These are phyloP conservation scores for Pogona vitticeps DNA, from an alignment of 2,113 vertebrate genomes.

Conservation along the genomic window DNA sequence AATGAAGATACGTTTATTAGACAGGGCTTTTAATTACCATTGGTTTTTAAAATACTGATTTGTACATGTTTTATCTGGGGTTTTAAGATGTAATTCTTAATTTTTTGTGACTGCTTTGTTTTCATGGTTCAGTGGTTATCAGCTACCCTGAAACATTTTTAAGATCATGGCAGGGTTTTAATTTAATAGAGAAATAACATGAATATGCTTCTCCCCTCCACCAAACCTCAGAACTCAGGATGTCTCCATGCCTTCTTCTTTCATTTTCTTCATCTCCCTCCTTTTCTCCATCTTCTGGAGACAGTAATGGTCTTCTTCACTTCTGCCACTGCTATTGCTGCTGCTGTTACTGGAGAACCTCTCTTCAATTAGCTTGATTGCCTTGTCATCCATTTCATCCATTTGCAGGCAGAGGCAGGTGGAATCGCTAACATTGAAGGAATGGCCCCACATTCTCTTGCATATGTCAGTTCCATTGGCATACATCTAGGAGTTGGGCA, in stretches of 20 bases:
- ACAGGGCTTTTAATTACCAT: neutral
- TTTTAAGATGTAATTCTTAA: neutral
- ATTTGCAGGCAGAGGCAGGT: conserved; percentile 75
- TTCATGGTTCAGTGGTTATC: neutral
- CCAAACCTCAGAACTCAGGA: conserved; percentile 32
- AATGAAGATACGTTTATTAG: neutral
- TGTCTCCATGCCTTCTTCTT: conserved; percentile 37
- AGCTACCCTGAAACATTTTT: neutral
- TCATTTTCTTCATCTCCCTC: conserved; percentile 12
- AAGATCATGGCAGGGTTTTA: too few species aligned
- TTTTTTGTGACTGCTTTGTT: neutral
- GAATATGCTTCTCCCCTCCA: neutral
- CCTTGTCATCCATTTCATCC: conserved; percentile 62
- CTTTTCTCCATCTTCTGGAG: conserved; percentile 45
- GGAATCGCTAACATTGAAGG: conserved; percentile 67
- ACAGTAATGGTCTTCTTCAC: conserved; percentile 53
- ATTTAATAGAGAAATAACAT: neutral
- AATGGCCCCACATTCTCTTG: conserved; percentile 72
- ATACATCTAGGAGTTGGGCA: conserved; percentile 66
- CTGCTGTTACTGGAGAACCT: conserved; percentile 49
- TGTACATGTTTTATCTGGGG: neutral
- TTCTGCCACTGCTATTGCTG: neutral
- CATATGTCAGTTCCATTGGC: conserved; percentile 72
- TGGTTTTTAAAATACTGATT: neutral
- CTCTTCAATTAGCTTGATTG: conserved; percentile 57